phyloP scores from a whole-genome alignment of 2,113 vertebrate species.

The Tachysurus vachellii region DNA sequence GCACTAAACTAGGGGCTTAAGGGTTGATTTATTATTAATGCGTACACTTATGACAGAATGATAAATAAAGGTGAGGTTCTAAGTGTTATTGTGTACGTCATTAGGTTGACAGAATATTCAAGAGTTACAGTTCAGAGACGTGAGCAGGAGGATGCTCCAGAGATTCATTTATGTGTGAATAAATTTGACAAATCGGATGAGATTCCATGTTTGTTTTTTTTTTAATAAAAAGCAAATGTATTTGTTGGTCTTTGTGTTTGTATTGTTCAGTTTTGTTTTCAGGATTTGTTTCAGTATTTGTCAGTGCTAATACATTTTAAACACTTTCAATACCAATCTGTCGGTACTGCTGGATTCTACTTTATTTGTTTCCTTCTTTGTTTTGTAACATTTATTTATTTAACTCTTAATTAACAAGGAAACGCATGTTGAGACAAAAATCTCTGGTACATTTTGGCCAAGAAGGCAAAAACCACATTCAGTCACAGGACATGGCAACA shows the following conservation, averaged over 20 bases:
- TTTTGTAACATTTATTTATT: neutral
- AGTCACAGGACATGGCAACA: neutral
- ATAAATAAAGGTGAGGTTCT: neutral
- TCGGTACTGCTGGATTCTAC: neutral
- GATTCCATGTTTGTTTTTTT: neutral
- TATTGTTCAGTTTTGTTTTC: neutral
- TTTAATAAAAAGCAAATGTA: neutral
- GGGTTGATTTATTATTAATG: conserved; percentile 30
- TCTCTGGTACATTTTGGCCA: neutral
- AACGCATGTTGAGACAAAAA: neutral
- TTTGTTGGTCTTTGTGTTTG: neutral
- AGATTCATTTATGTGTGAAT: neutral
- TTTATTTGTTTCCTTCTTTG: neutral
- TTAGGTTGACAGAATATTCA: neutral
- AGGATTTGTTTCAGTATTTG: neutral
- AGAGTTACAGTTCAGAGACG: neutral
- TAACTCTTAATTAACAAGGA: neutral
- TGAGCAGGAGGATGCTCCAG: neutral
- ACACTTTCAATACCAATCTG: neutral
- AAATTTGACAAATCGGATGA: neutral
- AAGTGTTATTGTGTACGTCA: neutral
- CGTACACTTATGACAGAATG: neutral
- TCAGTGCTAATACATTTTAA: neutral
- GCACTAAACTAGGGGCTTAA: neutral
- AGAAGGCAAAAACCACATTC: neutral